phyloP scores from a whole-genome alignment of 2,888 invertebrate species.

The Sinopyrophorus schimmeli region DNA sequence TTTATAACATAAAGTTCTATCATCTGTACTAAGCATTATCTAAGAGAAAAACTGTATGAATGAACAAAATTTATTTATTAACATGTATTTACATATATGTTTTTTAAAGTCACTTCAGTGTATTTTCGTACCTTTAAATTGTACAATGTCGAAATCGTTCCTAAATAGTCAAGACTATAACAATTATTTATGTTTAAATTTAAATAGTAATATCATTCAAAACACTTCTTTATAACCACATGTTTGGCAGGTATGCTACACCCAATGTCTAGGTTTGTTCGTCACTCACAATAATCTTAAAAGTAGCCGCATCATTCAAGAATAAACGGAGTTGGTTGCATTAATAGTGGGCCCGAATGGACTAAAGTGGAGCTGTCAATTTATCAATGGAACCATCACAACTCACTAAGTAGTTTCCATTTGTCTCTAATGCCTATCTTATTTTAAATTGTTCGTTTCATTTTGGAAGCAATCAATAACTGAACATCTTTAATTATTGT shows the following conservation, averaged over 20 bases:
- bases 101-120: too few relatives aligned
- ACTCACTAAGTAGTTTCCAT: slow-evolving; percentile 48
- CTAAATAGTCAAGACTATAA: too few relatives aligned
- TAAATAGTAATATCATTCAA: too few relatives aligned
- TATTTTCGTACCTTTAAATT: too few relatives aligned
- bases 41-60: too few relatives aligned
- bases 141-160: too few relatives aligned
- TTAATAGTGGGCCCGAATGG: slow-evolving; percentile 23
- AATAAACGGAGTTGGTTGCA: slow-evolving; percentile 15
- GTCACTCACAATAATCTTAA: slow-evolving; percentile 6
- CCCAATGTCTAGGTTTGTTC: slow-evolving; percentile 7
- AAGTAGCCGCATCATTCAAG: slow-evolving; percentile 26
- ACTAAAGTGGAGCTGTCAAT: slow-evolving; percentile 47
- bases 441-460: slow-evolving; percentile 41
- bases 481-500: slow-evolving; percentile 37
- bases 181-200: too few relatives aligned
- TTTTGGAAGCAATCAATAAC: slow-evolving; percentile 46
- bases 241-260: slow-evolving; percentile 19
- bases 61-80: too few relatives aligned
- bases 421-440: slow-evolving; percentile 42
- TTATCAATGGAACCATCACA: slow-evolving; percentile 47
- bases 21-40: too few relatives aligned
- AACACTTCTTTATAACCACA: too few relatives aligned
- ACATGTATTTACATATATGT: too few relatives aligned
- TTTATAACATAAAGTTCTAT: too few relatives aligned